Conservation (phyloP, 2,888 invertebrate species). For the Rhagophthalmus giganteus region DNA sequence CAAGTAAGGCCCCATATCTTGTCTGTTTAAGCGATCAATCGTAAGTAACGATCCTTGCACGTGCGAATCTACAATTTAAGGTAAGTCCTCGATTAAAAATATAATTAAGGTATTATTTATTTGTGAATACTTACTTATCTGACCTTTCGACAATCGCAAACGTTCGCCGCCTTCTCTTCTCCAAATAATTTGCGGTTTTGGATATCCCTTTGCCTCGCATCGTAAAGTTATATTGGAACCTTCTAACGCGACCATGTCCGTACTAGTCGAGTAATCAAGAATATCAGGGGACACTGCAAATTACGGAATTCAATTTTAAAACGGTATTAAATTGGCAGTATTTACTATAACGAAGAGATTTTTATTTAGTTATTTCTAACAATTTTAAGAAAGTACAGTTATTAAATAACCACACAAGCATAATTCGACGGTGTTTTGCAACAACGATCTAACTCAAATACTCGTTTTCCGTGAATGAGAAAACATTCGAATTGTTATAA, state of each 20-base stretch:
- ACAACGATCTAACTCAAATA: too few species aligned
- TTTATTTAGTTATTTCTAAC: too few species aligned
- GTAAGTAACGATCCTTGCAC: conserved; percentile 70
- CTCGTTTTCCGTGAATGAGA: too few species aligned
- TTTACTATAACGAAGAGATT: too few species aligned
- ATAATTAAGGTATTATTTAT: too few species aligned
- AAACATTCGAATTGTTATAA: too few species aligned
- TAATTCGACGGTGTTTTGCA: too few species aligned
- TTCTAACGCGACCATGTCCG: conserved; percentile 82
- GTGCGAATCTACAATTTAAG: conserved; percentile 60
- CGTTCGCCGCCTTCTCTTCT: conserved; percentile 69
- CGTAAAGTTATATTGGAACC: conserved; percentile 80
- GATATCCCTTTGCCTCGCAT: conserved; percentile 88
- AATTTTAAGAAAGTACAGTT: too few species aligned
- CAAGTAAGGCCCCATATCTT: conserved; percentile 79
- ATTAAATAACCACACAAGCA: too few species aligned
- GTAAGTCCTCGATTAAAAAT: too few species aligned
- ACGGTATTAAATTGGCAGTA: too few species aligned
- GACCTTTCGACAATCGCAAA: conserved; percentile 7
- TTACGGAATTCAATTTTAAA: too few species aligned
- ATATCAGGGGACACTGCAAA: conserved; percentile 81
- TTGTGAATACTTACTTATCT: conserved; percentile 1
- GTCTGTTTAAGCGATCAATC: conserved; percentile 70
- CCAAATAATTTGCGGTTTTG: conserved; percentile 84
- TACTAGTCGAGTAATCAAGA: conserved; percentile 79